Evolutionary conservation across 1,140 invertebrate species (phyloP), one percentile per base, ranked within the genome.

Genomic region (Fopius arisanus): DNA sequence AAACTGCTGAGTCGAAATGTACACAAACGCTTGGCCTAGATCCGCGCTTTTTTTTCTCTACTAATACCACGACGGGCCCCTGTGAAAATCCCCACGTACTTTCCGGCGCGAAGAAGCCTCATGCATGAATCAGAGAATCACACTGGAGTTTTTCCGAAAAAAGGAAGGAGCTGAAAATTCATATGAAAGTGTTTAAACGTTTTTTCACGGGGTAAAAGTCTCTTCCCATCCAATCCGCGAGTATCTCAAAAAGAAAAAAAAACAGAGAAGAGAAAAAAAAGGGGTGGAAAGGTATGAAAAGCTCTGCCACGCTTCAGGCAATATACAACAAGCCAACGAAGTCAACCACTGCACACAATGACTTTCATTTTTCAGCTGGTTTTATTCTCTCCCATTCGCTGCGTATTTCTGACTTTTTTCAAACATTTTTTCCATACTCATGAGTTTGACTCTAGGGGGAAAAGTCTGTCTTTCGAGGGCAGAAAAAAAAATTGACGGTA

Each of bases 301-400:
- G 28, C 7, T 28, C 3, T 21, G 28, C 3, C 10, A 62, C 21
- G 28, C 23, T 28, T 23, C 21, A 28, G 28, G 28, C 21, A 28
- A 62, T 62, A 21, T 21, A 62, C 28, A 62, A 62, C 14, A 29
- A 14, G 21, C 26, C 21, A 62, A 62, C 21, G 54, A 28, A 62
- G 54, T 62, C 54, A 62, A 62, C 54, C 54, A 62, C 54, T 62
- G 54, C 54, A 62, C 21, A 62, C 28, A 62, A 62, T 62, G 54
- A 62, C 54, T 62, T 62, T 62, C 21, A 62, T 62, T 62, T 28
- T 48, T 28, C 28, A 28, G 43, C 7, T 48, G n/a, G 16, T 48
- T 16, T 48, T 48, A 48, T 48, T 19, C 43, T 62, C 28, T 28
- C 21, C 12, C 54, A 14, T 62, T 62, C 28, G 9, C 28, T 28